Evolutionary conservation across 2,797 vertebrate genomes (phyloP), one percentile per base, ranked within the genome.

Genomic region (Mus caroli): DNA sequence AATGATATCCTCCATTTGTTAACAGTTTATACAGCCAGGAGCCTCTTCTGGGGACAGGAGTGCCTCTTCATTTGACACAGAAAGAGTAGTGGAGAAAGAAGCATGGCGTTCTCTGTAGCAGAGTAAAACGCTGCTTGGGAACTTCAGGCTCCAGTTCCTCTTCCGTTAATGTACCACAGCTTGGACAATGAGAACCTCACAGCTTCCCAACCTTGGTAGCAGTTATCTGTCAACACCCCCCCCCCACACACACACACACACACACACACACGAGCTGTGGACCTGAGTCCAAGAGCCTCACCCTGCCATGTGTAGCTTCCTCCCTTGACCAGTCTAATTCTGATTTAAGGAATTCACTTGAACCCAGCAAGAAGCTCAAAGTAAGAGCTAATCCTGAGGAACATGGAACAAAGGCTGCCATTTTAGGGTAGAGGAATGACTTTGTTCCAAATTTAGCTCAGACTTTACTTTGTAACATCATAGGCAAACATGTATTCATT

Each of bases 361-460:
- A 28, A 54, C 73, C 31, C 83, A 52, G 34, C 13, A 83, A 76
- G 13, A 86, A 79, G 43, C 31, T 80, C 52, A 54, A 46, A 92
- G 34, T 89, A 73, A 62, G 67, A 67, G 58, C 46, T 26, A 88
- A 93, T 84, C 43, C 37, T 22, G 3, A 87, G 58, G 31, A 75
- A 24, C 20, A 28, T 0, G 76, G 43, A 62, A 90, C 19, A 37
- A 71, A 71, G 80, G 50, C 60, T 88, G 40, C 50, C 34, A 2
- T 64, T 75, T 40, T 64, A 6, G 3, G 5, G 1, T 6, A 0
- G 43, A 78, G 20, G 24, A 37, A 64, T 15, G 12, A 7, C 19
- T 71, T 85, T 84, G 92, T 96, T 64, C 58, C 46, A 71, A 67
- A 80, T 8, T 87, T 64, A 92, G 60, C 69, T 56, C 90, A 46